Evolutionary conservation across 2,797 vertebrate species (phyloP).

Genomic region (Cottoperca gobio): DNA sequence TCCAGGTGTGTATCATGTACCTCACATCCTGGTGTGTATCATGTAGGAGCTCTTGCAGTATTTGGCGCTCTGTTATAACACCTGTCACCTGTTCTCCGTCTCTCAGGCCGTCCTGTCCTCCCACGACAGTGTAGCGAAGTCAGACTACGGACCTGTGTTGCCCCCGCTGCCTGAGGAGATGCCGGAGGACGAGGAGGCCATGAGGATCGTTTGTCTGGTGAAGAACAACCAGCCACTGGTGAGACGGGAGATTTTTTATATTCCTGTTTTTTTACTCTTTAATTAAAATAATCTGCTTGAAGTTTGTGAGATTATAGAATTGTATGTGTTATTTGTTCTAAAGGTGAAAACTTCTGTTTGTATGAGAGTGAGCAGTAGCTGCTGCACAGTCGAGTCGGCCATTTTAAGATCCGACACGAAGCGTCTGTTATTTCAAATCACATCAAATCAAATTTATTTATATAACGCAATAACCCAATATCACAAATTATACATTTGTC

Average conservation of each 20-base stretch:
- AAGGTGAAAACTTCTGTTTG: no score
- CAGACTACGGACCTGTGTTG: constrained; percentile 89
- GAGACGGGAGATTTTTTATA: background rate
- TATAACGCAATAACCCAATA: no score
- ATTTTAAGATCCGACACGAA: no score
- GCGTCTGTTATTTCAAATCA: no score
- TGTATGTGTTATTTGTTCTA: no score
- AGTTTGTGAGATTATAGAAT: no score
- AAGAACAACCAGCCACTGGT: constrained; percentile 96
- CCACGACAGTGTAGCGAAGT: constrained; percentile 91
- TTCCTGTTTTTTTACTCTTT: background rate
- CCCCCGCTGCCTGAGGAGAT: constrained; percentile 89
- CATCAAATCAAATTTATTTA: no score
- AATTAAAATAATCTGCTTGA: background rate
- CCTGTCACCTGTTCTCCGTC: background rate
- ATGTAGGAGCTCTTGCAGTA: rapidly evolving
- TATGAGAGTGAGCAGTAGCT: no score
- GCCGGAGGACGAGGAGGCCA: constrained; percentile 90
- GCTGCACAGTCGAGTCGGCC: no score
- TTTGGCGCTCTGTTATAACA: background rate
- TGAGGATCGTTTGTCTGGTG: constrained; percentile 93
- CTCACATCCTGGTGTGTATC: no score
- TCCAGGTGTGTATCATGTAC: no score
- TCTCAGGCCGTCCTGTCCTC: constrained; percentile 89
- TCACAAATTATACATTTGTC: no score